Base-by-base conservation (phyloP, 2,113 vertebrate species). In the Notothenia rossii region DNA sequence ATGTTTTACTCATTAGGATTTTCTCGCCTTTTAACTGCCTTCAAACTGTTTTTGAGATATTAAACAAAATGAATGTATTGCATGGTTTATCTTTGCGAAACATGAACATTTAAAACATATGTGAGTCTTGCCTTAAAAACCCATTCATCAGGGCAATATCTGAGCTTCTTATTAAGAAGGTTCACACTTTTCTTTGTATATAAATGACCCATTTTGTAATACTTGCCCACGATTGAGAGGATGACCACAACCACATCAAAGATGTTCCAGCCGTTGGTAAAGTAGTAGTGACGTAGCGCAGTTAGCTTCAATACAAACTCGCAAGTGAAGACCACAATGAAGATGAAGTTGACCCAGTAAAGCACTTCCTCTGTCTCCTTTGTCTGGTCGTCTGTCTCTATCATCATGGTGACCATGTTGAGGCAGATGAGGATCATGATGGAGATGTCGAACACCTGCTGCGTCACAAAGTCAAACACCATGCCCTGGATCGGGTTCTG, bases 321-420 rank as follows among this genome's bases (percentile, higher is more conserved):
- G 1, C 96, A 94, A 63, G 98, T 99, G 95, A 99, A 99, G 81
- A 96, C 95, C 82, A 99, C 96, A 79, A 99, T 97, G 46, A 99
- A 99, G 70, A 99, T 93, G 13, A 99, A 95, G 94, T 99, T 99
- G 84, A 99, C 96, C 97, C 98, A 98, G 93, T 99, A 99, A 2
- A 99, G 96, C 60, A 99, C 97, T 3, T 94, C 92, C 90, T 99
- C 98, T 65, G 97, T 98, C 48, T 99, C 96, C 10, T 94, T 75
- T 45, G 96, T 97, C 85, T 99, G 98, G 0, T 97, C 96, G 4
- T 99, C 98, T 0, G 98, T 99, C 92, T 99, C 98, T 86, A 99
- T 97, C 98, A 99, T 99, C 98, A 99, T 99, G 7, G 98, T 99
- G 71, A 99, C 98, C 98, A 99, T 99, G 94, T 99, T 99, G 88